Evolutionary conservation across 2,113 vertebrate genomes (phyloP).

Genomic region (Pica pica): DNA sequence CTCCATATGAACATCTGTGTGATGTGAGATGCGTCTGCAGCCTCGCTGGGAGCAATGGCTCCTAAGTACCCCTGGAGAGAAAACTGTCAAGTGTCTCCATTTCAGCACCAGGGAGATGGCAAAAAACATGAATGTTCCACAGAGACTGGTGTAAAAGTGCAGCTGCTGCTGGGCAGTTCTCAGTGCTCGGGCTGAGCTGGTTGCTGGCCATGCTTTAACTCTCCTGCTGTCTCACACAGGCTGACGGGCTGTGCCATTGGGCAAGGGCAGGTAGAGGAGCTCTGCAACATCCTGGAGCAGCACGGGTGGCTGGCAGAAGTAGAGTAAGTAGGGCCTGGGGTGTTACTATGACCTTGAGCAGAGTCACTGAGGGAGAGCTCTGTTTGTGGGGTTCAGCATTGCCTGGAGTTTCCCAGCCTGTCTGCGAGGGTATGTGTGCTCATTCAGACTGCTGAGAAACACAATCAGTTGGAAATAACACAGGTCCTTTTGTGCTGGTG

Average conservation of each 20-base stretch:
- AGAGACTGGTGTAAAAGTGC: background rate
- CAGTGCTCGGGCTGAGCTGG: background rate
- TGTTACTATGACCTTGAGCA: background rate
- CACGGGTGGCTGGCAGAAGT: conserved; percentile 46
- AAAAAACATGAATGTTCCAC: background rate
- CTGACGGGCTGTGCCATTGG: conserved; percentile 47
- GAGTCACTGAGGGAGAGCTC: background rate
- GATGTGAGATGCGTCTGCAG: background rate
- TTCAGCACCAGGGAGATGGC: background rate
- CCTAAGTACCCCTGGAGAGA: background rate
- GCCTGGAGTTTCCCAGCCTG: background rate
- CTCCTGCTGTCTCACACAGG: background rate
- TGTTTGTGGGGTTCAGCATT: background rate
- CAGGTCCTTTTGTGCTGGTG: background rate
- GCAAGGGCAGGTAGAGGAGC: background rate
- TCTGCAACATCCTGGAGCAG: conserved; percentile 50
- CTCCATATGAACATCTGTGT: background rate
- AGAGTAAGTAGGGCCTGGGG: conserved; percentile 53
- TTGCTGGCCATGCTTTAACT: accelerated
- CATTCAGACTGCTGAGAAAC: background rate
- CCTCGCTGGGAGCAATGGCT: background rate
- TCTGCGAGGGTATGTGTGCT: accelerated
- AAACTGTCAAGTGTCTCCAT: background rate
- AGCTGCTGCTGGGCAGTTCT: background rate
- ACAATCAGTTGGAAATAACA: background rate